Evolutionary conservation across 2,797 vertebrate genomes (phyloP), one percentile per base, ranked within the genome.

Genomic region (Holocentrus rufus): DNA sequence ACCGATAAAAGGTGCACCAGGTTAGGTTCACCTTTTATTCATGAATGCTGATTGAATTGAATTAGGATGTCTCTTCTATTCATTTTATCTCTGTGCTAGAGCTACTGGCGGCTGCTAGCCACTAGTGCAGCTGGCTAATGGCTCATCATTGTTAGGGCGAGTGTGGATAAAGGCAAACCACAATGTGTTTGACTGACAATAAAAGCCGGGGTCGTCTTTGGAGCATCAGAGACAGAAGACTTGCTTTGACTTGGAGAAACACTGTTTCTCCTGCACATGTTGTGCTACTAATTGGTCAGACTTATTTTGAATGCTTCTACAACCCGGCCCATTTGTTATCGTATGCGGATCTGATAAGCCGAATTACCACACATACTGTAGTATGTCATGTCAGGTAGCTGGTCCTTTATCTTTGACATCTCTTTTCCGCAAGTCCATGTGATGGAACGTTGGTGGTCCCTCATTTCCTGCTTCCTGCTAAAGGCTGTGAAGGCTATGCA

Each of bases 141-240:
- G 92, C 91, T 87, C 91, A 81, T 94, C 93, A 94, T 94, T 94
- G 94, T 95, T 95, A 86, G 67, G 90, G 89, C 92, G 93, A 94
- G 93, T 94, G 89, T 94, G 92, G 72, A 92, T 89, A 85, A 86
- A 86, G 85, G 81, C 90, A 87, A 91, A 93, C 93, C 92, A 92
- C 27, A 79, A 62, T 22, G 44, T 44, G 36, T 58, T 74, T 44
- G 36, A 30, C 3, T 2, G 18, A 57, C 59, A 63, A 31, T 64
- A 3, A 52, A 30, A 25, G 11, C 52, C 39, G 9, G 49, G 63
- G 30, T 42, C 60, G 14, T 61, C n/a, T 34, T 11, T 5, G 5
- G 5, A 15, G 2, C 7, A 23, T 22, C 7, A 68, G 8, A 46
- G 18, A 20, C 15, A 50, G 3, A 60, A 34, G 20, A 0, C 0